phyloP scores from a whole-genome alignment of 2,113 vertebrate genomes.

The Mionectes macconnelli region DNA sequence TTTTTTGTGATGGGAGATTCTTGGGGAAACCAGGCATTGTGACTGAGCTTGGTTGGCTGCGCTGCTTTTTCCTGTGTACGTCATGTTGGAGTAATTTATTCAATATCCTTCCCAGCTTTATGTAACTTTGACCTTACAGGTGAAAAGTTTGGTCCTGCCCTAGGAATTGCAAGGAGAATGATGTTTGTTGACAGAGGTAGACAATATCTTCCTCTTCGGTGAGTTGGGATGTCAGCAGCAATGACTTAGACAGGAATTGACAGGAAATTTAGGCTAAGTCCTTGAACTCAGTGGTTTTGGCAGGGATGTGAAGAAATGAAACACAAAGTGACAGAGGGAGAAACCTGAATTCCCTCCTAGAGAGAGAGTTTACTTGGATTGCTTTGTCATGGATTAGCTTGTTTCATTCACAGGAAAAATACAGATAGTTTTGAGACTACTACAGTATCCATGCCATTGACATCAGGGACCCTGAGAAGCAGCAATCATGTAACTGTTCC shows the following conservation, averaged over 20 bases:
- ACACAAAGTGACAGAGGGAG: background rate
- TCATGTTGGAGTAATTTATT: background rate
- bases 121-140: background rate
- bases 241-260: background rate
- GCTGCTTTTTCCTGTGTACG: background rate
- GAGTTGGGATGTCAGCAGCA: background rate
- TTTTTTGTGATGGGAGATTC: background rate
- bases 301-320: background rate
- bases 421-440: background rate
- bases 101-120: conserved; percentile 14
- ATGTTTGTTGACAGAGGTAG: conserved; percentile 12
- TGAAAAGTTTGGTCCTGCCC: conserved; percentile 27
- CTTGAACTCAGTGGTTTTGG: background rate
- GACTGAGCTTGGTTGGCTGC: background rate
- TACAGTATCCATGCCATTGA: background rate
- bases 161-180: background rate
- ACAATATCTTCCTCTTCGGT: conserved; percentile 18
- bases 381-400: background rate
- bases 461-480: background rate
- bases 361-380: conserved; percentile 6
- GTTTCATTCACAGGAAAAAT: conserved; percentile 28
- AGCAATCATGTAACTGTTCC: background rate
- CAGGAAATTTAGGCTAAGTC: background rate
- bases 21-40: background rate
- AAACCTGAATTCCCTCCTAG: conserved; percentile 17